A percentile compares a stretch with the other conserved stretches of the same genome.
Conservation (phyloP, 2,797 vertebrate species). For the Aselliscus stoliczkanus region DNA sequence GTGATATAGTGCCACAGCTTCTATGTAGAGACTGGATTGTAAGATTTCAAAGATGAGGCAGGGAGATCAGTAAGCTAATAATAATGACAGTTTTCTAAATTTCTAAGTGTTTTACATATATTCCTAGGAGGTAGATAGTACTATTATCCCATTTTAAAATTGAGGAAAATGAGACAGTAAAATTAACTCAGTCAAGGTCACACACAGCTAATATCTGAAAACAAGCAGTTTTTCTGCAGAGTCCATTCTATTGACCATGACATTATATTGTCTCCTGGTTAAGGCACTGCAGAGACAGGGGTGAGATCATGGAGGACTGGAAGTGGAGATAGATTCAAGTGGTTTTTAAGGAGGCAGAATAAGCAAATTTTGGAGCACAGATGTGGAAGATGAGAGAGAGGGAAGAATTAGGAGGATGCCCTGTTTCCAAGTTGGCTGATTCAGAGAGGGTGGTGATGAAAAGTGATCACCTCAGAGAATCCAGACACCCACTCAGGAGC, state of each 20-base stretch:
- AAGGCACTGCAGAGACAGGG: background rate
- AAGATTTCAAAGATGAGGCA: background rate
- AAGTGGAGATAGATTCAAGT: background rate
- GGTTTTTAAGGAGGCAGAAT: constrained; percentile 21
- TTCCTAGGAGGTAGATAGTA: background rate
- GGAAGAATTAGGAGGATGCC: background rate
- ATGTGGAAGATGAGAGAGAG: background rate
- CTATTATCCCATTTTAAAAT: constrained; percentile 16
- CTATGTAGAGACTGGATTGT: background rate
- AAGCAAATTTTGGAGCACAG: background rate
- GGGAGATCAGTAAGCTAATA: background rate
- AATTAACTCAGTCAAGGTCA: constrained; percentile 15
- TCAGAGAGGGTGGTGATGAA: background rate
- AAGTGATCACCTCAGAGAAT: background rate
- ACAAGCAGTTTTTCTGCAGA: background rate
- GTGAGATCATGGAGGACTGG: background rate
- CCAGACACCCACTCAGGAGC: background rate
- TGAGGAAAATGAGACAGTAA: background rate
- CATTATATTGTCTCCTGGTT: background rate
- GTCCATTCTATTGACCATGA: background rate
- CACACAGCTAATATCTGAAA: background rate
- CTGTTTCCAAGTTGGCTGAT: background rate
- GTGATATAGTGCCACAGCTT: background rate
- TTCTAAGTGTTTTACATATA: background rate
- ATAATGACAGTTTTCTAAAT: background rate